These are phyloP conservation scores for Aradus depressus DNA, from an alignment of 2,888 invertebrate genomes.

Conservation along the genomic window DNA sequence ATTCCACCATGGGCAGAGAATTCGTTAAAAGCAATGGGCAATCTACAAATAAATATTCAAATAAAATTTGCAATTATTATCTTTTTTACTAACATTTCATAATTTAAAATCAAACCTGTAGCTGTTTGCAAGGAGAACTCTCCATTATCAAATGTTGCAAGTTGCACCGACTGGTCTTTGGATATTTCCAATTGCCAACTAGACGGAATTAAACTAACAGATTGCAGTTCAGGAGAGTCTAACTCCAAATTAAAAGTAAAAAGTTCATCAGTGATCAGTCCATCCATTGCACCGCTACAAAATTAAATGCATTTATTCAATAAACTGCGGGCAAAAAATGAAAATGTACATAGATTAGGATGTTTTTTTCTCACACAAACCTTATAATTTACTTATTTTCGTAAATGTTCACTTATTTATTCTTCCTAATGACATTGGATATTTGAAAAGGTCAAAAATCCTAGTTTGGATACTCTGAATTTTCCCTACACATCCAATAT, in stretches of 20 bases:
- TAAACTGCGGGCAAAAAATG: too few relatives aligned
- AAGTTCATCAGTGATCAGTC: constrained; percentile 6
- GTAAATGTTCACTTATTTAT: too few relatives aligned
- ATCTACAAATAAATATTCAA: constrained; percentile 4
- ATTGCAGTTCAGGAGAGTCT: constrained; percentile 4
- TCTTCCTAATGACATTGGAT: too few relatives aligned
- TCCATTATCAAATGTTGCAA: constrained; percentile 15
- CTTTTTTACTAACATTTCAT: not conserved
- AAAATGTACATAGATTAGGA: too few relatives aligned
- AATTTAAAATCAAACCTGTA: constrained; percentile 7
- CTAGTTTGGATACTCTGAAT: too few relatives aligned
- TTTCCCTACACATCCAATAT: too few relatives aligned
- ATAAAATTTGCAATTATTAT: not conserved
- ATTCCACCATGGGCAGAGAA: not conserved
- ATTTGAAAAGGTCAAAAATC: too few relatives aligned
- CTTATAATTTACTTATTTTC: too few relatives aligned
- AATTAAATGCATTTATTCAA: too few relatives aligned
- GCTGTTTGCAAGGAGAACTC: constrained; percentile 5
- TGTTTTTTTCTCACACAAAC: too few relatives aligned
- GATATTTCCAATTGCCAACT: constrained; percentile 8
- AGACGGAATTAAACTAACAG: constrained; percentile 1
- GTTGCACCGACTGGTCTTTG: constrained; percentile 12
- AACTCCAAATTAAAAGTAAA: constrained; percentile 9
- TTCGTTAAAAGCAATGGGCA: not conserved
- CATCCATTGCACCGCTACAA: constrained; percentile 12